Percentiles rank a stretch among this genome's conserved stretches.
Conservation (phyloP, 2,888 invertebrate species). For the Aethes cnicana region DNA sequence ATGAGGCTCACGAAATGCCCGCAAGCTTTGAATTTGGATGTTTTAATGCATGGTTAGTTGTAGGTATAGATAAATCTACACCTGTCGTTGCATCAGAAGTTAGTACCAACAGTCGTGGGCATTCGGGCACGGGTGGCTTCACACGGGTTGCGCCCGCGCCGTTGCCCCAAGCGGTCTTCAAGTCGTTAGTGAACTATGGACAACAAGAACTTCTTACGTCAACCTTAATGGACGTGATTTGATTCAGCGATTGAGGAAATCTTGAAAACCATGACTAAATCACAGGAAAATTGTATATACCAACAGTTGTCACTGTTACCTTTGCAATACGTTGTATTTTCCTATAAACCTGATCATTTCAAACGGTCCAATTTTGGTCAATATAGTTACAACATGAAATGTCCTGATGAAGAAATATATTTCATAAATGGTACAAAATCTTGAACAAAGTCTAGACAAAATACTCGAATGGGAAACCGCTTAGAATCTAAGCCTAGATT, state of each 20-base stretch:
- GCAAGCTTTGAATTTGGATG: constrained; percentile 6
- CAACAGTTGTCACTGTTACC: no score
- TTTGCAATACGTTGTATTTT: no score
- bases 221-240: constrained; percentile 19
- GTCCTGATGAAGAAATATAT: no score
- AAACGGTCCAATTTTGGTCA: no score
- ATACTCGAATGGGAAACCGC: no score
- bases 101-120: constrained; percentile 28
- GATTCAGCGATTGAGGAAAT: constrained; percentile 13
- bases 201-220: constrained; percentile 23
- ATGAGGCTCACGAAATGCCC: neutral
- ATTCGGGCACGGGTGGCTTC: constrained; percentile 31
- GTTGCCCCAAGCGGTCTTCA: constrained; percentile 2
- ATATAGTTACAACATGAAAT: no score
- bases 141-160: constrained; percentile 29
- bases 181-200: constrained; percentile 24
- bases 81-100: constrained; percentile 32
- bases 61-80: constrained; percentile 19
- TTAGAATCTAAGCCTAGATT: no score
- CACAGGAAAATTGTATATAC: no score
- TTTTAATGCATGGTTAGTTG: constrained; percentile 19
- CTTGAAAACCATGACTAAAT: constrained; percentile 3
- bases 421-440: no score
- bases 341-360: no score
- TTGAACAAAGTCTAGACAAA: no score